Percentiles rank a stretch among this genome's conserved stretches.
These are phyloP conservation scores for Hypena proboscidalis DNA, from an alignment of 2,888 invertebrate genomes.

Conservation along the genomic window DNA sequence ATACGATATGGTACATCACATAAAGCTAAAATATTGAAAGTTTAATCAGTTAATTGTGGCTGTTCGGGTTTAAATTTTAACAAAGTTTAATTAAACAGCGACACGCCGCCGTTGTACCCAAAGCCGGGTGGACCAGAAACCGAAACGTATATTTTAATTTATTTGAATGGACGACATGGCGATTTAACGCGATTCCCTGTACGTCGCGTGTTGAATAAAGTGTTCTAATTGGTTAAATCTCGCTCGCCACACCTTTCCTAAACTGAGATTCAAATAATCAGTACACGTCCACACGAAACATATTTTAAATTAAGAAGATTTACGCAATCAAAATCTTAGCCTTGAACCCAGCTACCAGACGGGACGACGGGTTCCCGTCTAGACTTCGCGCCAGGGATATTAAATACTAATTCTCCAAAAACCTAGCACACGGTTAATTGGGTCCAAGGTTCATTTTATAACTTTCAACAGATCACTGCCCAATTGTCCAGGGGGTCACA, in stretches of 20 bases:
- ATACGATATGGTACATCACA: constrained; percentile 17
- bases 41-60: constrained; percentile 53
- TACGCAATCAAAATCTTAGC: constrained; percentile 56
- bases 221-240: constrained; percentile 35
- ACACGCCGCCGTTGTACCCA: constrained; percentile 42
- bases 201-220: constrained; percentile 33
- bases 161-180: constrained; percentile 48
- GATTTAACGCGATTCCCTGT: constrained; percentile 44
- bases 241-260: constrained; percentile 10
- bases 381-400: constrained; percentile 27
- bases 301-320: constrained; percentile 37
- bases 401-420: constrained; percentile 9
- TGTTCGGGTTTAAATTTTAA: constrained; percentile 50
- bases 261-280: constrained; percentile 16
- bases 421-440: constrained; percentile 8
- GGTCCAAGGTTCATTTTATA: constrained; percentile 2
- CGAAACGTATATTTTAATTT: constrained; percentile 59
- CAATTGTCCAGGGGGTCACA: not conserved
- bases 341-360: constrained; percentile 46
- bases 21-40: constrained; percentile 45
- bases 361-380: constrained; percentile 34
- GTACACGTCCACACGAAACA: constrained; percentile 7
- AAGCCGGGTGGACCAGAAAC: constrained; percentile 53
- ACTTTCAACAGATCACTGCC: not conserved
- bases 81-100: constrained; percentile 55